Percentiles rank a stretch among this genome's conserved stretches.
These are phyloP conservation scores for Rhinophrynus dorsalis DNA, from an alignment of 2,797 vertebrate species.

Conservation along the genomic window DNA sequence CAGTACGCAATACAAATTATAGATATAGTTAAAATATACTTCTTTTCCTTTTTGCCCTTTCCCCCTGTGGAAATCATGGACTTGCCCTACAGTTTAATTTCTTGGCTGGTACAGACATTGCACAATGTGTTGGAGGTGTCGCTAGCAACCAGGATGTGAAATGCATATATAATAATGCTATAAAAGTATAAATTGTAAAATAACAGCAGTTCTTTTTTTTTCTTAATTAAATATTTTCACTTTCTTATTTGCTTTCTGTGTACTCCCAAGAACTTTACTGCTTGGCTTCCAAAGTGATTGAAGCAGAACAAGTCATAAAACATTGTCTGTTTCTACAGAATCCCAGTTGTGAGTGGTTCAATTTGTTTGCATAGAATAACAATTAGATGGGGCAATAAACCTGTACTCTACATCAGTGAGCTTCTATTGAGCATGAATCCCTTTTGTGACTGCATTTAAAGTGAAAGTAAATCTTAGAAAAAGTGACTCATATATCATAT, in stretches of 20 bases:
- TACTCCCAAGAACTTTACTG: constrained; percentile 13
- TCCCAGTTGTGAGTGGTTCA: constrained; percentile 16
- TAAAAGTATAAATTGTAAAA: neutral
- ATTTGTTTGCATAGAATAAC: constrained; percentile 30
- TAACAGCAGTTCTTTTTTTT: neutral
- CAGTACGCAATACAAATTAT: too few species aligned
- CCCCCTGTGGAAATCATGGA: too few species aligned
- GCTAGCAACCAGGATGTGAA: too few species aligned
- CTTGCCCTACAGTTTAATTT: too few species aligned
- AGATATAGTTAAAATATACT: too few species aligned
- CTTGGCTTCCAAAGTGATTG: constrained; percentile 2
- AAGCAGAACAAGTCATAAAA: constrained; percentile 23
- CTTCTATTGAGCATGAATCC: constrained; percentile 13
- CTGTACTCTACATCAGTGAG: constrained; percentile 15
- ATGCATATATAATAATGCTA: too few species aligned
- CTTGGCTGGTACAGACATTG: too few species aligned
- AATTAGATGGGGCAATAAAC: constrained; percentile 40
- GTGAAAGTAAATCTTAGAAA: too few species aligned
- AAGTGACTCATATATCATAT: too few species aligned
- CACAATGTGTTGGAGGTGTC: too few species aligned
- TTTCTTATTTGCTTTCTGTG: neutral
- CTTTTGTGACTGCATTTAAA: constrained; percentile 6
- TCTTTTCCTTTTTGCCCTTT: too few species aligned
- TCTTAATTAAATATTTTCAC: neutral
- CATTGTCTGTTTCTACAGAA: constrained; percentile 7